These are phyloP conservation scores for Euproctis similis DNA, from an alignment of 2,888 invertebrate genomes.

Conservation along the genomic window DNA sequence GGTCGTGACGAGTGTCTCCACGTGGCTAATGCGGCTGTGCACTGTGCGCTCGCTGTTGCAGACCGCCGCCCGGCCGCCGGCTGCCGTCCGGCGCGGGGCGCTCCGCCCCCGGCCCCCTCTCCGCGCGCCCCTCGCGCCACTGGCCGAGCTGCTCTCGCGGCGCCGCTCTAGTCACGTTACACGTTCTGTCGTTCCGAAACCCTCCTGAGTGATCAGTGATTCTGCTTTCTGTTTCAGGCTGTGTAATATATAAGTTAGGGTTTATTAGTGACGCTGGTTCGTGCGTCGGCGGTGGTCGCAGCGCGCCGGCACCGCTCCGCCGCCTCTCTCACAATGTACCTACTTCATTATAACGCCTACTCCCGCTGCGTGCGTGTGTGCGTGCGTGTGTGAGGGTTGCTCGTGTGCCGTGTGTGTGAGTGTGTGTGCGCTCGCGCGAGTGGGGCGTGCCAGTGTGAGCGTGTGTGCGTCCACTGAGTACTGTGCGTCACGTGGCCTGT, in stretches of 20 bases:
- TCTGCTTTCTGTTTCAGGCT: constrained; percentile 74
- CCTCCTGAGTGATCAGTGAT: constrained; percentile 61
- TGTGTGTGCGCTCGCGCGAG: constrained; percentile 14
- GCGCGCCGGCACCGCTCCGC: constrained; percentile 31
- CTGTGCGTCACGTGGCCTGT: too few relatives aligned
- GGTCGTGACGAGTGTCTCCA: not conserved
- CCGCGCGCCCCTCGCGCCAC: constrained; percentile 8
- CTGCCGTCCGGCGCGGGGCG: constrained; percentile 9
- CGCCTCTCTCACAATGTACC: constrained; percentile 49
- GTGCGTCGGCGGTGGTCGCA: constrained; percentile 19
- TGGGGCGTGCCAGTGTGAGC: constrained; percentile 9
- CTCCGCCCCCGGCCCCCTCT: constrained; percentile 4
- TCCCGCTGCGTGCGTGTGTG: constrained; percentile 8
- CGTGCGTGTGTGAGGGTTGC: not conserved
- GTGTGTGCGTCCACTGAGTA: constrained; percentile 24
- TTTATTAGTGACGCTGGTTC: constrained; percentile 41
- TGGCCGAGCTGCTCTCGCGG: constrained; percentile 13
- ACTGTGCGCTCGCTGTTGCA: constrained; percentile 12
- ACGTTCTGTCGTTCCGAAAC: constrained; percentile 45
- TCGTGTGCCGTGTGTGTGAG: too few relatives aligned
- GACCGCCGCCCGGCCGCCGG: constrained; percentile 4
- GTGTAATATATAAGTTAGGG: constrained; percentile 73
- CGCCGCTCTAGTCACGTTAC: constrained; percentile 11
- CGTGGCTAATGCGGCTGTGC: constrained; percentile 13
- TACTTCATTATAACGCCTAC: constrained; percentile 46